These are phyloP conservation scores for Paramormyrops kingsleyae DNA, from an alignment of 2,113 vertebrate genomes.

Conservation along the genomic window DNA sequence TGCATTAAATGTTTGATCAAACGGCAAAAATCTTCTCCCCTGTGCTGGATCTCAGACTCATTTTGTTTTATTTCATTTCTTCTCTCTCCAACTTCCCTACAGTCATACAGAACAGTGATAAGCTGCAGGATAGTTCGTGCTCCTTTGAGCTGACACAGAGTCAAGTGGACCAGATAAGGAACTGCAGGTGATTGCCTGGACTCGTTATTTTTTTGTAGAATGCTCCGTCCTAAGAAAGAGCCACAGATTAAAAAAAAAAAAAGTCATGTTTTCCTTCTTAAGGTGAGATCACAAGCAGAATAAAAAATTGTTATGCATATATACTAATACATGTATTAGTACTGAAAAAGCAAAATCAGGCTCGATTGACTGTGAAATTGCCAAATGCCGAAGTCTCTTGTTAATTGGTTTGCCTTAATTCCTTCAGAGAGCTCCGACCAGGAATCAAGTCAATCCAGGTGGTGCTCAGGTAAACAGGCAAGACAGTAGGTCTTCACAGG, in stretches of 20 bases:
- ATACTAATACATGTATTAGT: background rate
- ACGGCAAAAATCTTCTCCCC: background rate
- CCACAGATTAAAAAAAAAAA: background rate
- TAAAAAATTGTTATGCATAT: background rate
- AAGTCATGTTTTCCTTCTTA: background rate
- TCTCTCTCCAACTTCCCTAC: background rate
- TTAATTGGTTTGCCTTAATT: constrained; percentile 1
- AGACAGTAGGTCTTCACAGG: background rate
- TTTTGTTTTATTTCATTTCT: background rate
- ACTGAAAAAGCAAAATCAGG: background rate
- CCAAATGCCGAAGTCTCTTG: background rate
- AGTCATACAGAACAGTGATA: constrained; percentile 74
- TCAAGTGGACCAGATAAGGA: constrained; percentile 72
- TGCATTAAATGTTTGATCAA: background rate
- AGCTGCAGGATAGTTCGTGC: constrained; percentile 72
- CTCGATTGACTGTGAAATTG: background rate
- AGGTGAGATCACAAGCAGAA: background rate
- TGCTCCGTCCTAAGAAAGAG: background rate
- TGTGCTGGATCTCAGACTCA: background rate
- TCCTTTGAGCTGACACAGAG: constrained; percentile 66
- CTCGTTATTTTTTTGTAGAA: background rate
- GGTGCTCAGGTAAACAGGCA: constrained; percentile 68
- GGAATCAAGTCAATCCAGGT: constrained; percentile 70
- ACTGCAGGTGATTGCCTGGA: constrained; percentile 60
- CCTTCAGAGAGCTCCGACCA: constrained; percentile 56